phyloP scores from a whole-genome alignment of 2,113 vertebrate species.

The Nyctibius bracteatus region DNA sequence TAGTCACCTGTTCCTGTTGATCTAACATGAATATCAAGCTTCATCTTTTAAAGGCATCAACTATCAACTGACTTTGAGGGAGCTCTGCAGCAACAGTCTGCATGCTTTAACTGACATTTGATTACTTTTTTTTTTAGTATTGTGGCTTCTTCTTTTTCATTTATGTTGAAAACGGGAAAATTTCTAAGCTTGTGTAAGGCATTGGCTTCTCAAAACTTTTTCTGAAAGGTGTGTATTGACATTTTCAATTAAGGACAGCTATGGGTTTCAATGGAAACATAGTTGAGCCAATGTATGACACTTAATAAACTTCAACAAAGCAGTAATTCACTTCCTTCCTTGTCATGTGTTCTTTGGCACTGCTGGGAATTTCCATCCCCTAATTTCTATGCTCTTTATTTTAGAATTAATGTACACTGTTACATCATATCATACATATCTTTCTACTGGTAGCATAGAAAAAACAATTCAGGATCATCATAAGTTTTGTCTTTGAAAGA shows the following conservation, averaged over 20 bases:
- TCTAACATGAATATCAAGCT: background rate
- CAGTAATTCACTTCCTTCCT: background rate
- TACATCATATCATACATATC: background rate
- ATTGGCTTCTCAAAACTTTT: background rate
- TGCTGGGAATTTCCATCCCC: background rate
- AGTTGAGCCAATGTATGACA: background rate
- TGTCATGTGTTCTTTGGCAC: background rate
- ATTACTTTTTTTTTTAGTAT: background rate
- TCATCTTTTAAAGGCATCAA: background rate
- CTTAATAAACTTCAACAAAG: background rate
- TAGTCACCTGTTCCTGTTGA: background rate
- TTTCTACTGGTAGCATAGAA: background rate
- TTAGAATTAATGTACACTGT: background rate
- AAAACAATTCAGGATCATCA: background rate
- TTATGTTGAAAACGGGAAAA: background rate
- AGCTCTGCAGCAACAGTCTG: background rate
- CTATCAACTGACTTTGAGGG: background rate
- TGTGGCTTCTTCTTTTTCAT: background rate
- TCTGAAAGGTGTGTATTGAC: background rate
- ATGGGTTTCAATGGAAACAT: background rate
- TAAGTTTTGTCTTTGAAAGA: background rate
- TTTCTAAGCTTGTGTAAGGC: background rate
- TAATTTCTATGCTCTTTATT: background rate
- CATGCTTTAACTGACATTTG: background rate
- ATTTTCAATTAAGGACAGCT: background rate